phyloP scores from a whole-genome alignment of 2,113 vertebrate genomes.

The Athene noctua region DNA sequence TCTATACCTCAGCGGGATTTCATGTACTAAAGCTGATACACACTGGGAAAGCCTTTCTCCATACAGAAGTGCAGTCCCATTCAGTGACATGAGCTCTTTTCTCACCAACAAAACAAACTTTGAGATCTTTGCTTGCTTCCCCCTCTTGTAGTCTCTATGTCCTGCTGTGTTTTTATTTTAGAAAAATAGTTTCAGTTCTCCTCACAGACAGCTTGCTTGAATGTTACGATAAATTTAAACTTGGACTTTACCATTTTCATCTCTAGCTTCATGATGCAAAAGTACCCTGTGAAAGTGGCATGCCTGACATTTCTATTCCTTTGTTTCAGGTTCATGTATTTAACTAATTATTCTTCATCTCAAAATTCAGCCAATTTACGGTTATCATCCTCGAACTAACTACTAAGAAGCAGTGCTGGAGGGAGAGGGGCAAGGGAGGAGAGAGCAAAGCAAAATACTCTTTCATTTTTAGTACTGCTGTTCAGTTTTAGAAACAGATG shows the following conservation, averaged over 20 bases:
- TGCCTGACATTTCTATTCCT: neutral
- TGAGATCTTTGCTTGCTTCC: slow-evolving; percentile 63
- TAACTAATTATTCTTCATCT: neutral
- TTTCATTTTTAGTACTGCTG: neutral
- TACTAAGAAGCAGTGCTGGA: neutral
- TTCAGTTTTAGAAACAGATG: neutral
- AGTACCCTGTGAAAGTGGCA: neutral
- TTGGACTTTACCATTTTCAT: slow-evolving; percentile 18
- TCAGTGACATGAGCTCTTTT: slow-evolving; percentile 58
- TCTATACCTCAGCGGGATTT: slow-evolving; percentile 61
- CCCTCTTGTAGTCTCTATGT: slow-evolving; percentile 37
- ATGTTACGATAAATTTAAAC: slow-evolving; percentile 53
- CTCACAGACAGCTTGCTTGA: slow-evolving; percentile 43
- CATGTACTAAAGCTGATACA: slow-evolving; percentile 48
- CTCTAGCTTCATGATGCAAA: neutral
- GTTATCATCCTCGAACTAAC: neutral
- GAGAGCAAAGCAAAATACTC: neutral
- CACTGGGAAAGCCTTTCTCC: slow-evolving; percentile 60
- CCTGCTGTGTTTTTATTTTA: slow-evolving; percentile 73
- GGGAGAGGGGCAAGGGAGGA: neutral
- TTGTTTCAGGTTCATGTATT: neutral
- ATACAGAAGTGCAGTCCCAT: slow-evolving; percentile 34
- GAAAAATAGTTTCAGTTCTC: slow-evolving; percentile 64
- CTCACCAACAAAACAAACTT: slow-evolving; percentile 55
- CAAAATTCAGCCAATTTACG: neutral